These are phyloP conservation scores for Torymus tubicola DNA, from an alignment of 2,888 invertebrate species.

Conservation along the genomic window DNA sequence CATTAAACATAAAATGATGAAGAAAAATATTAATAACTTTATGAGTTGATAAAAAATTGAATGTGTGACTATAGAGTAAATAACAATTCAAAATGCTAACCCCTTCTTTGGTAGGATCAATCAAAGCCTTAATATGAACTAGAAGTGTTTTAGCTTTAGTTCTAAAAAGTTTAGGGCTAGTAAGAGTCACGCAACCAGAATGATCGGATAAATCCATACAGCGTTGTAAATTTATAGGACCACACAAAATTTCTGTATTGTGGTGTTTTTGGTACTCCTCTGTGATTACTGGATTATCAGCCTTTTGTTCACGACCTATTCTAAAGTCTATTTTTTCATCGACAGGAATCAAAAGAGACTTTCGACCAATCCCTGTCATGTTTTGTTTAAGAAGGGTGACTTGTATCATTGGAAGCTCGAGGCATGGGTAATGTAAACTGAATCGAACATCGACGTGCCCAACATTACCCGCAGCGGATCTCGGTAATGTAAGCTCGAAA, in stretches of 20 bases:
- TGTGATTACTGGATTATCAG: constrained; percentile 86
- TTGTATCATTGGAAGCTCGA: constrained; percentile 88
- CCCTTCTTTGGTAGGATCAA: constrained; percentile 82
- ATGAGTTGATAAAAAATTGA: too few species aligned
- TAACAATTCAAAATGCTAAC: constrained; percentile 61
- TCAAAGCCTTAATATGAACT: constrained; percentile 86
- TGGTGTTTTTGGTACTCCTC: constrained; percentile 90
- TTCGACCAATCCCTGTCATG: constrained; percentile 82
- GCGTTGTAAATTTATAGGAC: constrained; percentile 89
- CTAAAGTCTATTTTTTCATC: constrained; percentile 78
- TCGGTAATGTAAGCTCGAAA: constrained; percentile 90
- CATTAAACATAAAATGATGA: too few species aligned
- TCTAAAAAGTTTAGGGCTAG: constrained; percentile 90
- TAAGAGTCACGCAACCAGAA: constrained; percentile 89
- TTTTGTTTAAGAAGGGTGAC: constrained; percentile 85
- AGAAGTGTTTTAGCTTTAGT: constrained; percentile 87
- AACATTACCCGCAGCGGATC: constrained; percentile 81
- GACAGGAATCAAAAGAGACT: constrained; percentile 75
- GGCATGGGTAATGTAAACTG: constrained; percentile 86
- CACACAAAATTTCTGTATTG: constrained; percentile 93
- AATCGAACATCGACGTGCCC: constrained; percentile 95
- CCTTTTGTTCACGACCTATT: constrained; percentile 70
- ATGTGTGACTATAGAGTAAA: background rate
- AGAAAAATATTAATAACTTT: too few species aligned
- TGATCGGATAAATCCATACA: constrained; percentile 91